phyloP scores from a whole-genome alignment of 1,140 invertebrate species.

The Penaeus chinensis region DNA sequence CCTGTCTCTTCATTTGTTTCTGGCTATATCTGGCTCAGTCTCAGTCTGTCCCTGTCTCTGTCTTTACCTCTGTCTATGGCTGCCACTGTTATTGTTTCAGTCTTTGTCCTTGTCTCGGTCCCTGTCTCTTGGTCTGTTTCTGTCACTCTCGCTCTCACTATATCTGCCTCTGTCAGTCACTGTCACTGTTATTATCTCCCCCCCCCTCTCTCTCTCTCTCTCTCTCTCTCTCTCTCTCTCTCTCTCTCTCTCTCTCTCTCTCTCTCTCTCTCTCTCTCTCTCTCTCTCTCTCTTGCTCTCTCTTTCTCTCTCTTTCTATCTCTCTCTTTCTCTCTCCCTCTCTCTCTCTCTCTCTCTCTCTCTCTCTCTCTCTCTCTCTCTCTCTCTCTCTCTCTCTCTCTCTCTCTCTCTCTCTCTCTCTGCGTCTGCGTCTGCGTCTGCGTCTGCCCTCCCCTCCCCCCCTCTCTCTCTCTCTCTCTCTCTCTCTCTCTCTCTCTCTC shows the following conservation, averaged over 20 bases:
- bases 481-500: not conserved
- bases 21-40: not conserved
- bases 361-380: not conserved
- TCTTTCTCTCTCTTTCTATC: not conserved
- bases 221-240: not conserved
- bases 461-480: not conserved
- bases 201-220: not conserved
- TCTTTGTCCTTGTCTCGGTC: no score
- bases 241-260: not conserved
- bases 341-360: not conserved
- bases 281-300: not conserved
- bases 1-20: no score
- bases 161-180: no score
- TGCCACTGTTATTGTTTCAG: no score
- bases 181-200: no score
- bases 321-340: not conserved
- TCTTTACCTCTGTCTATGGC: not conserved
- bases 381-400: not conserved
- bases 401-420: not conserved
- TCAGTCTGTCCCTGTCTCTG: not conserved
- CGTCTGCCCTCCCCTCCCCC: not conserved
- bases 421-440: not conserved
- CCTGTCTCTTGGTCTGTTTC: no score
- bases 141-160: no score
- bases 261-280: not conserved